A percentile compares a stretch with the other conserved stretches of the same genome.
Conservation (phyloP, 2,888 invertebrate species). For the Odontocerum albicorne region DNA sequence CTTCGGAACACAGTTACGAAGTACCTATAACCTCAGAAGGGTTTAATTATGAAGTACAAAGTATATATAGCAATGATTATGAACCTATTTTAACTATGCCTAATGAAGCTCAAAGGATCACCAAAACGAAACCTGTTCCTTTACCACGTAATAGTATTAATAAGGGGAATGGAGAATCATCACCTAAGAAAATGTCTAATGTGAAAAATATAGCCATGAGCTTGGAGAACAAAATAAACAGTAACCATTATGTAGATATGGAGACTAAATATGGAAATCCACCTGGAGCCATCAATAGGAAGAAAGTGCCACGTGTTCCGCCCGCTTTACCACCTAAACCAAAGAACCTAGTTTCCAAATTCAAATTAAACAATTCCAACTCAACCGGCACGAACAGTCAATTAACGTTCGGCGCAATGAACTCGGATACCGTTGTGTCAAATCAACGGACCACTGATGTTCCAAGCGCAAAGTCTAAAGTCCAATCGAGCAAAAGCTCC, state of each 20-base stretch:
- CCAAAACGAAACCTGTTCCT: constrained; percentile 47
- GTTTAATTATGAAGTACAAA: constrained; percentile 60
- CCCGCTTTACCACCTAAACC: constrained; percentile 81
- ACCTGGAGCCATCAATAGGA: constrained; percentile 55
- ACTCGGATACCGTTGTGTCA: constrained; percentile 61
- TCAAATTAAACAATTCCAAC: constrained; percentile 54
- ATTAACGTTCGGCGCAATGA: constrained; percentile 48
- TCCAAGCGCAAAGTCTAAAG: constrained; percentile 41
- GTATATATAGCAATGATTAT: constrained; percentile 75
- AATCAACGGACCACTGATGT: constrained; percentile 61
- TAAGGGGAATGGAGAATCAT: constrained; percentile 37
- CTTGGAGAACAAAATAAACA: constrained; percentile 52
- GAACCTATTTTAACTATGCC: constrained; percentile 65
- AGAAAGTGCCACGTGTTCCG: constrained; percentile 66
- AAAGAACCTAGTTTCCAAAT: constrained; percentile 69
- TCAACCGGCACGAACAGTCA: constrained; percentile 41
- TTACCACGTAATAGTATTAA: constrained; percentile 42
- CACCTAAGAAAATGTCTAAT: constrained; percentile 54
- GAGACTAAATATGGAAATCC: constrained; percentile 55
- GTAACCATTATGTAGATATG: constrained; percentile 58
- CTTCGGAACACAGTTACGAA: constrained; percentile 63
- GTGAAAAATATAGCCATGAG: constrained; percentile 57
- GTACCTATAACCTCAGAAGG: constrained; percentile 60
- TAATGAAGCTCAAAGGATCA: constrained; percentile 46
- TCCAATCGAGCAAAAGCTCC: constrained; percentile 37